Conservation (phyloP, 2,113 vertebrate genomes). For the Neoarius graeffei region DNA sequence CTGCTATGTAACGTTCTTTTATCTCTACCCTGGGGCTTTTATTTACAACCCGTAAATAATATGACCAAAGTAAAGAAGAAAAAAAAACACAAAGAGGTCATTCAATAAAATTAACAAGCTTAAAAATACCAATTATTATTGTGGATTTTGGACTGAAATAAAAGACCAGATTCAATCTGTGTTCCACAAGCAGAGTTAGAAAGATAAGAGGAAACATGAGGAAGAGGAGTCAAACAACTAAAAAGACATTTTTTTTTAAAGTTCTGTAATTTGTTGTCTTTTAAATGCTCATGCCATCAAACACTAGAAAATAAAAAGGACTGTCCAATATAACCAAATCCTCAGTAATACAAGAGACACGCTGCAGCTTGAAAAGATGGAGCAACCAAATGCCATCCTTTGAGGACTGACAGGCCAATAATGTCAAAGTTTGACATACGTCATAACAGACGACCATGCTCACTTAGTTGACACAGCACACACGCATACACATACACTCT, state of each 20-base stretch:
- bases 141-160: neutral
- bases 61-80: neutral
- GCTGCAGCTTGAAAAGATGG: slow-evolving; percentile 9
- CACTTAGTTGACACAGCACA: slow-evolving; percentile 40
- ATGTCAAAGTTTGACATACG: slow-evolving; percentile 49
- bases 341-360: slow-evolving; percentile 9
- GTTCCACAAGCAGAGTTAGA: slow-evolving; percentile 29
- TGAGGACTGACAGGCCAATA: slow-evolving; percentile 24
- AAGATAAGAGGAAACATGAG: slow-evolving; percentile 36
- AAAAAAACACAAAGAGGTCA: neutral
- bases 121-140: neutral
- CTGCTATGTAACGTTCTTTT: neutral
- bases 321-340: neutral
- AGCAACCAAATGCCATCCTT: slow-evolving; percentile 20
- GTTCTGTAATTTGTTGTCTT: neutral
- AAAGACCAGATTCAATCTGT: slow-evolving; percentile 56
- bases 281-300: slow-evolving; percentile 43
- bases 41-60: neutral
- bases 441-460: slow-evolving; percentile 54
- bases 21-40: neutral
- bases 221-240: slow-evolving; percentile 9
- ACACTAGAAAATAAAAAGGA: slow-evolving; percentile 1
- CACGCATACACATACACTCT: slow-evolving; percentile 32
- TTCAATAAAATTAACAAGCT: slow-evolving; percentile 4
- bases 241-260: neutral